Evolutionary conservation across 1,140 invertebrate genomes (phyloP).

Genomic region (Rhyzopertha dominica): DNA sequence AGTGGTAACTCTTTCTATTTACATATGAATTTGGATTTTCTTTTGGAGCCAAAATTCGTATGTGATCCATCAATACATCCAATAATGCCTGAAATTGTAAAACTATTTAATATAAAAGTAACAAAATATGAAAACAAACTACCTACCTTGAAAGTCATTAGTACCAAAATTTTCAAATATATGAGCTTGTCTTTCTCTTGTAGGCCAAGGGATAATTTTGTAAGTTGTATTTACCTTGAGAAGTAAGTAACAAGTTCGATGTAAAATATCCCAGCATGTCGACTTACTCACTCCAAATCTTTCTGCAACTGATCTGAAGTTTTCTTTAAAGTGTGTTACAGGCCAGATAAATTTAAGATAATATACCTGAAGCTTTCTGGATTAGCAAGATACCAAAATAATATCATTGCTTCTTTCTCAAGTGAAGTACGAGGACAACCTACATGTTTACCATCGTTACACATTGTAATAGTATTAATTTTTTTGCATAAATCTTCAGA

Average conservation of each 20-base stretch:
- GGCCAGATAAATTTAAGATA: too few relatives aligned
- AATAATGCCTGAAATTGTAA: slow-evolving; percentile 13
- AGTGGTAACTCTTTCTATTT: slow-evolving; percentile 20
- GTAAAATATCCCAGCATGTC: slow-evolving; percentile 15
- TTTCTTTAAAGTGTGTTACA: too few relatives aligned
- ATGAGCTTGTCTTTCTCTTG: not conserved
- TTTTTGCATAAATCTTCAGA: slow-evolving; percentile 11
- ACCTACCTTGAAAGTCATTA: slow-evolving; percentile 1
- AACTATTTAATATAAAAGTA: too few relatives aligned
- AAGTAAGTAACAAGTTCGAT: slow-evolving; percentile 10
- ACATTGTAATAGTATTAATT: not conserved
- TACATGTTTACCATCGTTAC: not conserved
- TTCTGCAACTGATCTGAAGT: slow-evolving; percentile 12
- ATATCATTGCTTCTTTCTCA: too few relatives aligned
- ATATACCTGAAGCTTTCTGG: slow-evolving; percentile 16
- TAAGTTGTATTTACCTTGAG: slow-evolving; percentile 13
- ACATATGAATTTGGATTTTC: slow-evolving; percentile 18
- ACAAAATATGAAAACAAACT: too few relatives aligned
- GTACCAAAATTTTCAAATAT: slow-evolving; percentile 3
- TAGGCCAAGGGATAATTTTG: slow-evolving; percentile 14
- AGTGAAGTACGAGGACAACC: slow-evolving; percentile 2
- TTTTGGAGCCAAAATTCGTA: slow-evolving; percentile 13
- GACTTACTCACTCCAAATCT: slow-evolving; percentile 16
- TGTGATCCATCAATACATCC: slow-evolving; percentile 19
- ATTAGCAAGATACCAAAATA: slow-evolving; percentile 14